Evolutionary conservation across 2,888 invertebrate species (phyloP).

Genomic region (Chesias legatella): DNA sequence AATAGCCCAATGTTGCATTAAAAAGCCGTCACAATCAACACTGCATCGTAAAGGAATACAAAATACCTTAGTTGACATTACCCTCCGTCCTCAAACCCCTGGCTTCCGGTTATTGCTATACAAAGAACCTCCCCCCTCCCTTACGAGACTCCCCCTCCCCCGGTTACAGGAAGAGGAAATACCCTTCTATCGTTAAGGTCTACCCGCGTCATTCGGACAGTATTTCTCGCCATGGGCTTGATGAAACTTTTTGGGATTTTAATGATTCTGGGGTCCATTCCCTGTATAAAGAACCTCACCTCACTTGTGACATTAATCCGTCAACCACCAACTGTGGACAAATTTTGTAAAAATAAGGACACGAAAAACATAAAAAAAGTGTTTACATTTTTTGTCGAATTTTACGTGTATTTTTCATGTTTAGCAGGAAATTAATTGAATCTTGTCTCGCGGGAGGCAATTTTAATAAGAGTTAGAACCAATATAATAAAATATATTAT

Average conservation of each 20-base stretch:
- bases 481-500: too few relatives aligned
- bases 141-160: conserved; percentile 34
- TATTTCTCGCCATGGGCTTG: conserved; percentile 50
- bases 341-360: too few relatives aligned
- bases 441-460: too few relatives aligned
- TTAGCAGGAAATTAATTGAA: too few relatives aligned
- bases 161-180: conserved; percentile 71
- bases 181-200: conserved; percentile 78
- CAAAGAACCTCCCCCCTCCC: conserved; percentile 63
- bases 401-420: too few relatives aligned
- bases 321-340: too few relatives aligned
- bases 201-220: conserved; percentile 66
- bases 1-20: conserved; percentile 7
- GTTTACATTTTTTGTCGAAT: too few relatives aligned
- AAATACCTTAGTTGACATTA: conserved; percentile 77
- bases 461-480: too few relatives aligned
- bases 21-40: conserved; percentile 58
- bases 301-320: too few relatives aligned
- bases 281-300: too few relatives aligned
- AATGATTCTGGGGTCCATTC: conserved; percentile 14
- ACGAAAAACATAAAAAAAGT: too few relatives aligned
- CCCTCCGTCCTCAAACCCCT: conserved; percentile 75
- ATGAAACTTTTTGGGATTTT: conserved; percentile 28
- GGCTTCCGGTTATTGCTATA: conserved; percentile 79
- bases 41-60: conserved; percentile 64